phyloP scores from a whole-genome alignment of 2,797 vertebrate genomes.

The Microctenopoma lineatum region DNA sequence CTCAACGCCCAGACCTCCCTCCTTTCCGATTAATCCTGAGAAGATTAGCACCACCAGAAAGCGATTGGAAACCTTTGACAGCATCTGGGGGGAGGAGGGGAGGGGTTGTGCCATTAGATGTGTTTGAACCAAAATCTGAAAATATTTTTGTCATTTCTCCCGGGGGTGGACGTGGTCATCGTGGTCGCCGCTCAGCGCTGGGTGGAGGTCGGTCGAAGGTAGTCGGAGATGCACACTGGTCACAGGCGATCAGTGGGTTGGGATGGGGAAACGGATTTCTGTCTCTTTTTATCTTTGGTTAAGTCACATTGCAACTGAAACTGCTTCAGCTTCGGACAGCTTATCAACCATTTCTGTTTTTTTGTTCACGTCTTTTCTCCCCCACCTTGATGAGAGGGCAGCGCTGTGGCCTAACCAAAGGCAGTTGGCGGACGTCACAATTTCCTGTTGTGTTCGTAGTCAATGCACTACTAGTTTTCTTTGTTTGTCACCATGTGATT shows the following conservation, averaged over 20 bases:
- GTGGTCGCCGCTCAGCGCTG: conserved; percentile 35
- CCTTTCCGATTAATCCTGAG: conserved; percentile 62
- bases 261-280: conserved; percentile 50
- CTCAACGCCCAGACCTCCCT: conserved; percentile 44
- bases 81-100: conserved; percentile 54
- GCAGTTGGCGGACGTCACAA: conserved; percentile 43
- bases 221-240: conserved; percentile 41
- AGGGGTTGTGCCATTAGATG: conserved; percentile 77
- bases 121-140: conserved; percentile 58
- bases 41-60: conserved; percentile 55
- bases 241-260: conserved; percentile 44
- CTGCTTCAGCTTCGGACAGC: conserved; percentile 74
- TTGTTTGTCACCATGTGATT: conserved; percentile 83
- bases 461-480: conserved; percentile 80
- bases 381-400: conserved; percentile 34
- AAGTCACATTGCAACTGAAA: conserved; percentile 63
- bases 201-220: conserved; percentile 42
- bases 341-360: conserved; percentile 55
- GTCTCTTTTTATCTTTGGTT: conserved; percentile 65
- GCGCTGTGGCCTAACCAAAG: conserved; percentile 58
- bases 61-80: conserved; percentile 39
- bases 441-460: conserved; percentile 79
- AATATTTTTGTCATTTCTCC: conserved; percentile 59
- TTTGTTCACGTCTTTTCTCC: conserved; percentile 21
- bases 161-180: background rate